phyloP scores from a whole-genome alignment of 2,888 invertebrate species.

The Papilio protenor region DNA sequence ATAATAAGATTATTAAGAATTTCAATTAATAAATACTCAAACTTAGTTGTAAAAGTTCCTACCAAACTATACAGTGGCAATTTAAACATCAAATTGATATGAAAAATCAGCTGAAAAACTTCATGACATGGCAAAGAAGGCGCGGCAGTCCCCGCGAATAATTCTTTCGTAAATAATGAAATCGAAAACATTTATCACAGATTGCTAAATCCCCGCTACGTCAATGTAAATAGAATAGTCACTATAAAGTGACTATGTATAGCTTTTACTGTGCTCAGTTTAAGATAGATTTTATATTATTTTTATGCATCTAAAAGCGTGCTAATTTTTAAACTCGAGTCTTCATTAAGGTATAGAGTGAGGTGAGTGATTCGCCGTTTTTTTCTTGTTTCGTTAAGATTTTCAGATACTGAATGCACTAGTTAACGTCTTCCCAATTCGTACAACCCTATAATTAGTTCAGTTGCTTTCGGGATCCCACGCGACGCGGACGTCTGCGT shows the following conservation, averaged over 20 bases:
- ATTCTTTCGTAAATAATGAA: background rate
- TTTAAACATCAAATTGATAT: background rate
- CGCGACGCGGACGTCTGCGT: constrained; percentile 34
- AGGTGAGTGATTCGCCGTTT: background rate
- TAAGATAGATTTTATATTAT: background rate
- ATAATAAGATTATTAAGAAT: no score
- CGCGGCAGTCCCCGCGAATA: no score
- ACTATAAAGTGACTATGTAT: constrained; percentile 1
- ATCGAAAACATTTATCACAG: background rate
- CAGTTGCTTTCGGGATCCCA: constrained; percentile 44
- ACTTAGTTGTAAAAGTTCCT: no score
- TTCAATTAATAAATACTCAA: no score
- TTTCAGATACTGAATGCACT: constrained; percentile 29
- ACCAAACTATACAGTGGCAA: no score
- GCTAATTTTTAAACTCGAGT: background rate
- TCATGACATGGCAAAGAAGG: no score
- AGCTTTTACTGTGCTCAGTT: background rate
- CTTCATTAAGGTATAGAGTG: background rate
- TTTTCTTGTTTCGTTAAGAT: background rate
- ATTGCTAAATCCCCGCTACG: background rate
- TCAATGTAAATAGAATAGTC: background rate
- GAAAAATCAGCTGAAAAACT: background rate
- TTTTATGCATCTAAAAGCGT: background rate
- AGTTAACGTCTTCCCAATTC: constrained; percentile 39
- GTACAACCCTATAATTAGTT: constrained; percentile 45